Percentiles rank a stretch among this genome's conserved stretches.
These are phyloP conservation scores for Corythornis cristatus DNA, from an alignment of 2,113 vertebrate genomes.

Conservation along the genomic window DNA sequence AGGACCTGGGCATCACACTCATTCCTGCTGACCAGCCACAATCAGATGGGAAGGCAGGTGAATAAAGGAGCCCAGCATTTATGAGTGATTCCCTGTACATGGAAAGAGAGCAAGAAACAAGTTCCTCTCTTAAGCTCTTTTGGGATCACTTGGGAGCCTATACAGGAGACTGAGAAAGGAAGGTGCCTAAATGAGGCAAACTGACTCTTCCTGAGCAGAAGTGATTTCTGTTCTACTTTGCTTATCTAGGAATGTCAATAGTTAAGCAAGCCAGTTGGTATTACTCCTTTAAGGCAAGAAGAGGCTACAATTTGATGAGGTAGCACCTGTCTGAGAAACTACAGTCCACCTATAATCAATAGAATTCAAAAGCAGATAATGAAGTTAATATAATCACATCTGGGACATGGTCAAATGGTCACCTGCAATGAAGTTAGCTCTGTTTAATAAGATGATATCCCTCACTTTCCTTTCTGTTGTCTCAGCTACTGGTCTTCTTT, in stretches of 20 bases:
- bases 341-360: constrained; percentile 24
- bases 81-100: neutral
- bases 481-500: neutral
- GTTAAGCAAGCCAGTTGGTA: neutral
- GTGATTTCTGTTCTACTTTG: neutral
- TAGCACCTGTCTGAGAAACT: constrained; percentile 19
- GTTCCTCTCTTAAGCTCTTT: neutral
- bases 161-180: neutral
- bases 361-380: constrained; percentile 38
- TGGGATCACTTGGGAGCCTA: constrained; percentile 6
- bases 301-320: constrained; percentile 32
- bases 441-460: neutral
- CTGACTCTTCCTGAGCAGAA: neutral
- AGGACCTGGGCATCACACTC: neutral
- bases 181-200: constrained; percentile 3
- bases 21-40: neutral
- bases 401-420: constrained; percentile 42
- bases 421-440: constrained; percentile 24
- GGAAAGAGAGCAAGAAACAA: neutral
- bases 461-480: neutral
- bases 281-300: constrained; percentile 14
- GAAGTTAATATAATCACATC: constrained; percentile 43
- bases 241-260: neutral
- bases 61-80: neutral
- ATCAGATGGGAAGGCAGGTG: neutral